Evolutionary conservation across 92 coral and sea anemone species (phyloP).

Genomic region (Epizoanthus illoricatus): DNA sequence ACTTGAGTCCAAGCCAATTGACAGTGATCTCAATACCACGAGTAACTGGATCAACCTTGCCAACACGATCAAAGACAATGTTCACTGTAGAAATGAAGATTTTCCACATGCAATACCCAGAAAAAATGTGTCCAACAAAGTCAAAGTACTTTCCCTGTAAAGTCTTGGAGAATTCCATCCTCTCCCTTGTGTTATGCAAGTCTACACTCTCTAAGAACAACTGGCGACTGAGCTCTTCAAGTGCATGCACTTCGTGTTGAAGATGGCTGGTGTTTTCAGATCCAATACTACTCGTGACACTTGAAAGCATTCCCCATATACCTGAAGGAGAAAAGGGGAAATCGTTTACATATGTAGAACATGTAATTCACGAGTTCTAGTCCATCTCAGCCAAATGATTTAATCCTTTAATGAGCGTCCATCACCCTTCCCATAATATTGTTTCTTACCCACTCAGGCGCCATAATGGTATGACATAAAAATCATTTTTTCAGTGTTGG

Average conservation of each 20-base stretch:
- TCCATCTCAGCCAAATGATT: too few relatives aligned
- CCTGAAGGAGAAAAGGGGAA: slow-evolving; percentile 47
- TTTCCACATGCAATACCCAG: slow-evolving; percentile 98
- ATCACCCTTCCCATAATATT: too few relatives aligned
- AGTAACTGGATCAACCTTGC: slow-evolving; percentile 96
- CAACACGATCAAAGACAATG: slow-evolving; percentile 98
- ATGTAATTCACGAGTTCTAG: background rate
- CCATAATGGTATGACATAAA: too few relatives aligned
- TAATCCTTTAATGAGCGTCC: too few relatives aligned
- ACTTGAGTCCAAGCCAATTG: slow-evolving; percentile 87
- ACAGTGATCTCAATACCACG: slow-evolving; percentile 94
- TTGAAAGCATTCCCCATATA: slow-evolving; percentile 89
- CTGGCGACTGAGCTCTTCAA: slow-evolving; percentile 97
- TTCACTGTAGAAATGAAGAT: slow-evolving; percentile 97
- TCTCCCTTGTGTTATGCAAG: slow-evolving; percentile 84
- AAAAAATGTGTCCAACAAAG: slow-evolving; percentile 94
- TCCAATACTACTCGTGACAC: slow-evolving; percentile 65
- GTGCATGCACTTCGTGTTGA: slow-evolving; percentile 84
- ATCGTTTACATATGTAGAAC: background rate
- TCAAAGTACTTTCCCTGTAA: slow-evolving; percentile 96
- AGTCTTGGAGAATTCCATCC: slow-evolving; percentile 96
- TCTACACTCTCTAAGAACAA: slow-evolving; percentile 94
- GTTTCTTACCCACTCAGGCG: too few relatives aligned
- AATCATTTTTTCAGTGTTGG: too few relatives aligned
- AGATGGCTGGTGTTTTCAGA: slow-evolving; percentile 73